Evolutionary conservation across 1,140 invertebrate genomes (phyloP).

Genomic region (Zaprionus nigranus): DNA sequence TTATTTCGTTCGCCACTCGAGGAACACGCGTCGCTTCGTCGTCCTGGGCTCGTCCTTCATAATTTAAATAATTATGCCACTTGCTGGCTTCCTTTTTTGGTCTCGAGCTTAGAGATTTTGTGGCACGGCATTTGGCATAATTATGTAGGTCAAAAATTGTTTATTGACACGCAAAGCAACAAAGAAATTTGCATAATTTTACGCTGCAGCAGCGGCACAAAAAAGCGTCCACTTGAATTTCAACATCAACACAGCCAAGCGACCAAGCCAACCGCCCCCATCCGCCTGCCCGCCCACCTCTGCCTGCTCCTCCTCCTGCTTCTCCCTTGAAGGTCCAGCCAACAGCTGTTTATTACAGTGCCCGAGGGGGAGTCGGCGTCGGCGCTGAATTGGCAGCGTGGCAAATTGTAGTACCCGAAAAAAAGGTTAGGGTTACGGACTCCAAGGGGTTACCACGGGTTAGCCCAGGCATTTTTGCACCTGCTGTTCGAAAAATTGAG

Average conservation of each 20-base stretch:
- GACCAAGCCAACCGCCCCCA: not conserved
- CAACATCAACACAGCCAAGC: too few relatives aligned
- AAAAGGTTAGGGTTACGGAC: slow-evolving; percentile 41
- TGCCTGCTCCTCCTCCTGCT: not conserved
- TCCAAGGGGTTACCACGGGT: slow-evolving; percentile 24
- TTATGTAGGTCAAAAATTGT: slow-evolving; percentile 84
- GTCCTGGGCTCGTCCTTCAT: slow-evolving; percentile 66
- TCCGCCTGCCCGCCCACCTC: not conserved
- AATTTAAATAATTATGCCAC: slow-evolving; percentile 83
- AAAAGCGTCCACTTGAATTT: slow-evolving; percentile 25
- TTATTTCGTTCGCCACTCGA: slow-evolving; percentile 56
- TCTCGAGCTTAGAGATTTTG: slow-evolving; percentile 72
- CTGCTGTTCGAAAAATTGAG: slow-evolving; percentile 75
- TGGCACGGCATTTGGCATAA: slow-evolving; percentile 80
- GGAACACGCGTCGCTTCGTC: slow-evolving; percentile 63
- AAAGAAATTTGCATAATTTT: slow-evolving; percentile 83
- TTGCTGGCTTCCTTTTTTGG: slow-evolving; percentile 78
- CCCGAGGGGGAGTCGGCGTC: slow-evolving; percentile 20
- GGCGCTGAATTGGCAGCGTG: slow-evolving; percentile 50
- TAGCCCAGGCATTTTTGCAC: slow-evolving; percentile 65
- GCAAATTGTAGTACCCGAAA: slow-evolving; percentile 60
- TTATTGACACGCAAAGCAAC: slow-evolving; percentile 82
- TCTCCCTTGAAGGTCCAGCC: slow-evolving; percentile 26
- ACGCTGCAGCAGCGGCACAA: slow-evolving; percentile 59
- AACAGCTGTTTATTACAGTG: slow-evolving; percentile 82